A percentile compares a stretch with the other conserved stretches of the same genome.
Conservation (phyloP, 2,888 invertebrate genomes). For the Apodemia hepburni region DNA sequence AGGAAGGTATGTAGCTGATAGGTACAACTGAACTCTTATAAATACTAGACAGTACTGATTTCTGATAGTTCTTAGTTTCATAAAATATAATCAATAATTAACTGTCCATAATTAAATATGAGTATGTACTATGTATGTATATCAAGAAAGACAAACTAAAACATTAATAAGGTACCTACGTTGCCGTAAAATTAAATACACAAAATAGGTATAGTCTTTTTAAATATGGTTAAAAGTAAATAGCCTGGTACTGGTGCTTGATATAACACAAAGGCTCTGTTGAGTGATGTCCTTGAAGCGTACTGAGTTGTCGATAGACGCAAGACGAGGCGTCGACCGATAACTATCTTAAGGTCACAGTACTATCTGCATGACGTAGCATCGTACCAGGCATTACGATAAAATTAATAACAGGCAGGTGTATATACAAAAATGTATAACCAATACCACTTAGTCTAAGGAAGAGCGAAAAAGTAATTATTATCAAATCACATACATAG, state of each 20-base stretch:
- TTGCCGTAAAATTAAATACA: background rate
- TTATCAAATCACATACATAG: background rate
- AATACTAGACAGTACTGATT: too few relatives aligned
- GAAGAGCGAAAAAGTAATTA: background rate
- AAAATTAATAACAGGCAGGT: constrained; percentile 48
- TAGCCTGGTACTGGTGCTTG: constrained; percentile 11
- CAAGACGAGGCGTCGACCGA: constrained; percentile 72
- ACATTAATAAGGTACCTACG: background rate
- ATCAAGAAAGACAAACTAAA: too few relatives aligned
- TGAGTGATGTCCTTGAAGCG: constrained; percentile 63
- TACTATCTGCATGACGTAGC: constrained; percentile 65
- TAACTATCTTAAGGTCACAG: constrained; percentile 74
- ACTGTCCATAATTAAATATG: too few relatives aligned
- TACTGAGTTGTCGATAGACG: constrained; percentile 58
- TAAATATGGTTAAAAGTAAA: constrained; percentile 14
- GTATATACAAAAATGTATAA: constrained; percentile 27
- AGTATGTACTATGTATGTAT: too few relatives aligned
- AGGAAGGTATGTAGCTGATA: too few relatives aligned
- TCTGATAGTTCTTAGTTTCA: too few relatives aligned
- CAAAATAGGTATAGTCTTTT: background rate
- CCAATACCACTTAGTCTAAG: background rate
- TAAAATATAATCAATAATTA: too few relatives aligned
- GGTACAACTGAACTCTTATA: too few relatives aligned
- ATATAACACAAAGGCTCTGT: constrained; percentile 28
- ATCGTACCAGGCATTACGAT: constrained; percentile 51